Conservation (phyloP, 1,140 invertebrate genomes). For the Eulimnadia texana region DNA sequence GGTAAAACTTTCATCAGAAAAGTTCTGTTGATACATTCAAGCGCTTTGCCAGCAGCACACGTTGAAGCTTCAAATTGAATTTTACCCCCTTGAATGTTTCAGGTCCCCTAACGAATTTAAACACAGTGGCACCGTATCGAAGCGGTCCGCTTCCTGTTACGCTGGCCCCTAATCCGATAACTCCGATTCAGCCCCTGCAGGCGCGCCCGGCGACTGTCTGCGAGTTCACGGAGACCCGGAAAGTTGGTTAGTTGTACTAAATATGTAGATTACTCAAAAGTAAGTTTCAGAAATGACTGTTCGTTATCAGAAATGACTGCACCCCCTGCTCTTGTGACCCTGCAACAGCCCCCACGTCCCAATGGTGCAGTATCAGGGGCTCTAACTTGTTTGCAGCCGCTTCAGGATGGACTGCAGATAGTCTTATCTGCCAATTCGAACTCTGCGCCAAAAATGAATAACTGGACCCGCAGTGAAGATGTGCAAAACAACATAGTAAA, state of each 20-base stretch:
- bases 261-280: background rate
- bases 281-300: background rate
- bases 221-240: slow-evolving; percentile 5
- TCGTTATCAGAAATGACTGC: background rate
- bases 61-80: too few species aligned
- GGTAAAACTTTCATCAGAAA: too few species aligned
- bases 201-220: background rate
- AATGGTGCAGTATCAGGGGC: background rate
- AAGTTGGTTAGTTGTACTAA: background rate
- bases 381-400: background rate
- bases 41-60: too few species aligned
- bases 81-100: background rate
- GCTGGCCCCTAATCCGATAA: background rate
- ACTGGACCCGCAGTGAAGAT: background rate
- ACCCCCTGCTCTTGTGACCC: background rate
- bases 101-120: background rate
- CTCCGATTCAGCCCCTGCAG: background rate
- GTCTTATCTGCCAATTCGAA: background rate
- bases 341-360: background rate
- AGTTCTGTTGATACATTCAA: too few species aligned
- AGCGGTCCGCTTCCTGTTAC: background rate
- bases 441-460: background rate
- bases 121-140: background rate
- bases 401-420: slow-evolving; percentile 5
- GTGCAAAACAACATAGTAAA: too few species aligned